phyloP scores from a whole-genome alignment of 2,888 invertebrate species.

The Chrysodeixis includens region DNA sequence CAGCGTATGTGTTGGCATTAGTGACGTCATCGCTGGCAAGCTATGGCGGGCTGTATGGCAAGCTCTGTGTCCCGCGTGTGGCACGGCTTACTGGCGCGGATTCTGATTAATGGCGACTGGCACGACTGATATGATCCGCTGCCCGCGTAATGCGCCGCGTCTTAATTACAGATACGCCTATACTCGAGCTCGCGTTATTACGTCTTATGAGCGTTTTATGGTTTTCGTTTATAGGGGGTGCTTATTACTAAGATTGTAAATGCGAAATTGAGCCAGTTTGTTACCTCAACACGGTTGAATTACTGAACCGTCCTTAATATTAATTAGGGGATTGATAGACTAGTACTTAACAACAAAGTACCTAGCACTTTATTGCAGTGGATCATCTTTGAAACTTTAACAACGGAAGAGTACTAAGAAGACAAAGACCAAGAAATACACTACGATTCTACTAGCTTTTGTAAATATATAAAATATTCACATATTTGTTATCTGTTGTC shows the following conservation, averaged over 20 bases:
- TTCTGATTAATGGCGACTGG: constrained; percentile 51
- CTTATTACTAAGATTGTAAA: neutral
- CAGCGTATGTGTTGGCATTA: constrained; percentile 40
- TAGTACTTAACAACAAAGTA: too few relatives aligned
- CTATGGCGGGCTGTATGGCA: constrained; percentile 27
- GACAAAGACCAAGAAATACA: too few relatives aligned
- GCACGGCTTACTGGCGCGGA: constrained; percentile 27
- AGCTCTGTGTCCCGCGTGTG: constrained; percentile 8
- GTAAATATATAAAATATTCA: too few relatives aligned
- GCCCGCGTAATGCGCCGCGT: constrained; percentile 26
- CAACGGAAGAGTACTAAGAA: too few relatives aligned
- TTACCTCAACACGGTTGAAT: neutral
- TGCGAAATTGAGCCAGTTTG: neutral
- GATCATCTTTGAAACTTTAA: too few relatives aligned
- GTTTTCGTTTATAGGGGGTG: neutral
- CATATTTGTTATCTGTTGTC: too few relatives aligned
- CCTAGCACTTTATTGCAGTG: too few relatives aligned
- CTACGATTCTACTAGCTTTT: too few relatives aligned
- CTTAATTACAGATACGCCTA: constrained; percentile 30
- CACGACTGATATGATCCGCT: constrained; percentile 38
- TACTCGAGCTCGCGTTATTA: neutral
- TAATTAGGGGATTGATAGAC: neutral
- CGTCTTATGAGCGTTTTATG: constrained; percentile 1
- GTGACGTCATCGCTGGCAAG: constrained; percentile 49
- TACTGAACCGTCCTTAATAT: neutral